Evolutionary conservation across 1,140 invertebrate species (phyloP).

Genomic region (Bombus vancouverensis): DNA sequence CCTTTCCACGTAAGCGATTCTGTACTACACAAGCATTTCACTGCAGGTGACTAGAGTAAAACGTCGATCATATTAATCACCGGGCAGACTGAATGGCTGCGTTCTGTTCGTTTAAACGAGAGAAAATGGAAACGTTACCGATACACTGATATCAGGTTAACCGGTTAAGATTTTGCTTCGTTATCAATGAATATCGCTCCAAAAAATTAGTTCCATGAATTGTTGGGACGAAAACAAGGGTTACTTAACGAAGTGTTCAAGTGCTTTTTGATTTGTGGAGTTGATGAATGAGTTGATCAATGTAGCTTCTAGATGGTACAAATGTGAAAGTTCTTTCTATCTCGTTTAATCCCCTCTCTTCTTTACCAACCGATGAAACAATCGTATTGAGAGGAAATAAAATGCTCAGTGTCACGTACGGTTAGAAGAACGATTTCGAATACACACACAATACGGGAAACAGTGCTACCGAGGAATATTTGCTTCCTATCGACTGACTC

Average conservation of each 20-base stretch:
- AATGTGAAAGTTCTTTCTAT: too few species aligned
- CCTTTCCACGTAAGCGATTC: background rate
- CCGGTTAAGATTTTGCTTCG: background rate
- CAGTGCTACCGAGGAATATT: conserved; percentile 6
- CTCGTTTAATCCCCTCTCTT: too few species aligned
- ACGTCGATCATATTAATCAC: conserved; percentile 21
- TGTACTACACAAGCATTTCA: background rate
- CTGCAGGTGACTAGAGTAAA: background rate
- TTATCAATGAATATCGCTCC: background rate
- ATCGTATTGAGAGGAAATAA: background rate
- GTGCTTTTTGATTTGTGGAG: too few species aligned
- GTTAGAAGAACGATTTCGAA: background rate
- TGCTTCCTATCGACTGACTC: conserved; percentile 12
- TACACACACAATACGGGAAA: background rate
- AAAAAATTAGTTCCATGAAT: background rate
- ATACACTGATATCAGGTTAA: background rate
- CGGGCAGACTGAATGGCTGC: background rate
- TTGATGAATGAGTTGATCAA: too few species aligned
- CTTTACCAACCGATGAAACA: background rate
- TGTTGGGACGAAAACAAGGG: background rate
- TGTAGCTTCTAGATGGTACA: too few species aligned
- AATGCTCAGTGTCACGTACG: background rate
- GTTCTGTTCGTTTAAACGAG: background rate
- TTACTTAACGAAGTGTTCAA: too few species aligned
- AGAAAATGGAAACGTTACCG: background rate